phyloP scores from a whole-genome alignment of 2,888 invertebrate genomes.

The Clanis bilineata region DNA sequence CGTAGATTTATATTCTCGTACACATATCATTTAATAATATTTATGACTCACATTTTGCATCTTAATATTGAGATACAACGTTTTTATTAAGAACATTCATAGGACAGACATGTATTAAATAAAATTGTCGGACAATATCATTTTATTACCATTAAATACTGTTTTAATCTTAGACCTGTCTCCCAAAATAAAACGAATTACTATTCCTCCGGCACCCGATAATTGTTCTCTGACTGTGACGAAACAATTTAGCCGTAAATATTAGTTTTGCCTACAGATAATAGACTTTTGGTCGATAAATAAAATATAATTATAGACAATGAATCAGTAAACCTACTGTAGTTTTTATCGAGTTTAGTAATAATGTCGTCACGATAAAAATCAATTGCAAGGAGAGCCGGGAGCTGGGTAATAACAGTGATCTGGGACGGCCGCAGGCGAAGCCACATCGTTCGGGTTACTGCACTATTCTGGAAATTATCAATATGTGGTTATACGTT shows the following conservation, averaged over 20 bases:
- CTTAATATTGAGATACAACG: constrained; percentile 2
- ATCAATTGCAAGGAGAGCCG: constrained; percentile 66
- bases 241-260: constrained; percentile 44
- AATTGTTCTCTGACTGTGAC: constrained; percentile 32
- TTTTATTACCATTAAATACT: constrained; percentile 7
- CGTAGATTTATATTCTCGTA: neutral
- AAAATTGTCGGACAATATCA: neutral
- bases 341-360: constrained; percentile 52
- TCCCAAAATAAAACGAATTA: constrained; percentile 26
- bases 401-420: constrained; percentile 70
- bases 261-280: constrained; percentile 46
- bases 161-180: constrained; percentile 23
- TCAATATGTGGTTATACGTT: neutral
- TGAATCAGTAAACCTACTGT: constrained; percentile 41
- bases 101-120: constrained; percentile 4
- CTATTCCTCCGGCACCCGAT: constrained; percentile 23
- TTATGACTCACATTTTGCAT: constrained; percentile 4
- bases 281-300: constrained; percentile 56
- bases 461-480: constrained; percentile 15
- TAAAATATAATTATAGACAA: constrained; percentile 47
- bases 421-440: constrained; percentile 44
- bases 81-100: constrained; percentile 1
- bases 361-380: constrained; percentile 76
- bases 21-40: neutral
- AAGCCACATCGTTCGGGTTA: constrained; percentile 3